A percentile compares a stretch with the other conserved stretches of the same genome.
phyloP scores from a whole-genome alignment of 1,140 invertebrate species.

The Rhynchophorus ferrugineus region DNA sequence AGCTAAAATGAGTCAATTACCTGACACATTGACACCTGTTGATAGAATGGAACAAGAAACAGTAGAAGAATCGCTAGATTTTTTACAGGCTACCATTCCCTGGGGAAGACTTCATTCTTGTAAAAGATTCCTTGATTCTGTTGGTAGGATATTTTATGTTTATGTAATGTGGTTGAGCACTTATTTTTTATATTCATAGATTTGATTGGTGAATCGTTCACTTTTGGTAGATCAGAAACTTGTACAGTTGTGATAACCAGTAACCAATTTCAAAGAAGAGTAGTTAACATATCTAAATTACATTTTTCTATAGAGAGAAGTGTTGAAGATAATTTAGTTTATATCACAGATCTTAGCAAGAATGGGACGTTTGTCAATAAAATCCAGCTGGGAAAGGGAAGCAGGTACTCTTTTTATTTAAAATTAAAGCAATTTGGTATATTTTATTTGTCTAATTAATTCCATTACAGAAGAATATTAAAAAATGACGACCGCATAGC shows the following conservation, averaged over 20 bases:
- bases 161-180: not conserved
- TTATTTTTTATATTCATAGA: slow-evolving; percentile 35
- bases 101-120: slow-evolving; percentile 27
- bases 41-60: no score
- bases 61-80: no score
- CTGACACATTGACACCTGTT: not conserved
- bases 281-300: slow-evolving; percentile 44
- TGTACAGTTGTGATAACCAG: slow-evolving; percentile 43
- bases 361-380: slow-evolving; percentile 37
- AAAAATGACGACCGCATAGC: slow-evolving; percentile 32
- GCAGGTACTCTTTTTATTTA: slow-evolving; percentile 13
- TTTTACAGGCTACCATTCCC: no score
- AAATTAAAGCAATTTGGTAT: not conserved
- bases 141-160: slow-evolving; percentile 21
- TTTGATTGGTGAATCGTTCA: slow-evolving; percentile 42
- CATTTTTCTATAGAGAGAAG: slow-evolving; percentile 45
- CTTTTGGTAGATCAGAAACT: slow-evolving; percentile 41
- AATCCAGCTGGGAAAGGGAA: slow-evolving; percentile 26
- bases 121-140: slow-evolving; percentile 16
- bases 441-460: not conserved
- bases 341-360: slow-evolving; percentile 35
- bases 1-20: not conserved
- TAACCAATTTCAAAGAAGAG: slow-evolving; percentile 30
- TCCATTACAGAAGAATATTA: slow-evolving; percentile 19
- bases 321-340: slow-evolving; percentile 22